Evolutionary conservation across 2,113 vertebrate species (phyloP), one percentile per base, ranked within the genome.

Genomic region (Salvator merianae): DNA sequence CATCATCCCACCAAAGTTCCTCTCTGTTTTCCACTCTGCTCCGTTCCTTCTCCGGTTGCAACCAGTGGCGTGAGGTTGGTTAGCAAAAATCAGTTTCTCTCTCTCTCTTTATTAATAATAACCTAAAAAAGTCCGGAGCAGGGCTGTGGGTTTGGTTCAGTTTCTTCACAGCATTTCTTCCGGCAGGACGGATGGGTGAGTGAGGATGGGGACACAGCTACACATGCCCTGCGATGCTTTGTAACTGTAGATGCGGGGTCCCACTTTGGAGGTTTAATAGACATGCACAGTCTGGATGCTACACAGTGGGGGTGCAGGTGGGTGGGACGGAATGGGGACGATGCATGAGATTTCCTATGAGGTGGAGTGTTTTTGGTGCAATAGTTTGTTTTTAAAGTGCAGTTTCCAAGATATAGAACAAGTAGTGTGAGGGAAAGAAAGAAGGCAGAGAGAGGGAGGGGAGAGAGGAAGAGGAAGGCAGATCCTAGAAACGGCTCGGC

Each of bases 201-300:
- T 69, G 47, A 68, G 68, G n/a, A 63, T 20, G 43, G 82, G 73
- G 73, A 63, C 70, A 47, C 73, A 55, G 77, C 77, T 65, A n/a
- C 40, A 10, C 83, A 85, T 85, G 83, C 83, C 68, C 47, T 24
- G 53, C 30, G 83, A 73, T 63, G 70, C 69, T 71, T 28, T 65
- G 77, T 72, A 85, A 69, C 77, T 28, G 76, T 63, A 40, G 77
- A 47, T 40, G 72, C 4, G 16, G 77, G 40, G 30, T 73, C 68
- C 69, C 83, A 47, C 69, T 59, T 63, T 36, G 77, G 83, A 73
- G 69, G 69, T 73, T 73, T 79, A 14, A 47, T 79, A 73, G 68
- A 65, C 83, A 85, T 85, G 83, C 83, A 84, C 83, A 85, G 77
- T 85, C 83, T 85, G 13, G 55, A 85, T 72, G 83, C 77, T 50